phyloP scores from a whole-genome alignment of 2,113 vertebrate species.

The Bungarus multicinctus region DNA sequence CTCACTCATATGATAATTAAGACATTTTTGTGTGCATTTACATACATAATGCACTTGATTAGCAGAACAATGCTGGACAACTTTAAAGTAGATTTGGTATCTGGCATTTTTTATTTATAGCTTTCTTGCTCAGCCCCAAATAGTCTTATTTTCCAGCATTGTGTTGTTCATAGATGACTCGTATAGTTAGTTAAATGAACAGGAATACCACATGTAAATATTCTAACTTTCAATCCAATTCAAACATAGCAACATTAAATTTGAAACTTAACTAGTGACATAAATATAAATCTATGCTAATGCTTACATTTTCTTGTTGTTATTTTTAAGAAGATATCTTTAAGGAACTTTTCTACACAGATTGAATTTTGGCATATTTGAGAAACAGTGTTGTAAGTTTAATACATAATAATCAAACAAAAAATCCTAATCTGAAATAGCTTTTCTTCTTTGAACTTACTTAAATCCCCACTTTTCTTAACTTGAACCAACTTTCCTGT shows the following conservation, averaged over 20 bases:
- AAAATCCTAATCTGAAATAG: not conserved
- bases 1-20: not conserved
- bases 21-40: not conserved
- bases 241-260: not conserved
- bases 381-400: not conserved
- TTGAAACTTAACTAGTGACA: not conserved
- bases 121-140: not conserved
- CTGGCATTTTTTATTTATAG: not conserved
- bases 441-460: not conserved
- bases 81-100: not conserved
- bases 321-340: not conserved
- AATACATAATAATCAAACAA: not conserved
- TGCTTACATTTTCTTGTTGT: not conserved
- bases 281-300: not conserved
- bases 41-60: not conserved
- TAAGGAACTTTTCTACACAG: not conserved
- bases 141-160: not conserved
- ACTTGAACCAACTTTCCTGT: conserved; percentile 21
- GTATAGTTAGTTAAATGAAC: not conserved
- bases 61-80: not conserved
- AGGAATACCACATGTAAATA: not conserved
- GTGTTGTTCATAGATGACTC: not conserved
- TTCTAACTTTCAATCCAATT: not conserved
- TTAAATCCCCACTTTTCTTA: not conserved
- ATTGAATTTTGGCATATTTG: not conserved